Base-by-base conservation (phyloP, 2,888 invertebrate genomes). In the Uropetala carovei region DNA sequence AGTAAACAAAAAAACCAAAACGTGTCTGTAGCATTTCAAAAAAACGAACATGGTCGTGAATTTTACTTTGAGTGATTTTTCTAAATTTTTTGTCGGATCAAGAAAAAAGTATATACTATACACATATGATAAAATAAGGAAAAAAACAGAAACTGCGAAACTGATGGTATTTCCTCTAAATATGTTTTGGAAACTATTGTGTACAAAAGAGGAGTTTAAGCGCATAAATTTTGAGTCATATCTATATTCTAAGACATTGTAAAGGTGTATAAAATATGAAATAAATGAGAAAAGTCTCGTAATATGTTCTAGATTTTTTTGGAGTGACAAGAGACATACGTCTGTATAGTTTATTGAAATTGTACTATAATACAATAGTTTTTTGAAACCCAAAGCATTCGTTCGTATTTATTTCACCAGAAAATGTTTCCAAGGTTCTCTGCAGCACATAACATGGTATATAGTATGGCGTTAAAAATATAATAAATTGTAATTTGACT, bases 171-270 rank as follows among this genome's bases (percentile, higher is more conserved):
- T 86, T 59, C 60, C 60, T 27, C 85, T 85, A 22, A 85, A n/a
- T 86, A 86, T 86, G 86, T 86, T 86, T 86, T 86, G 86, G 59
- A 86, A 60, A 60, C 59, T 60, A 59, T 60, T 86, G 60, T 86
- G 86, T 86, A 86, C 86, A 86, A 86, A 86, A 22, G 86, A 86
- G 30, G 60, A 60, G 30, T 86, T 86, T 58, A 10, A 60, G 27
- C 27, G 86, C 59, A 22, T 30, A 59, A 58, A 59, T 59, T 86
- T 86, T 60, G 86, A 60, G 16, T 60, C 86, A 86, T 86, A 86
- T 86, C 86, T 86, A 86, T 86, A 86, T 86, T 57, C 86, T 60
- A 86, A 86, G 86, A 86, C 58, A 60, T 60, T 86, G 86, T 86
- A 86, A 86, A 86, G 59, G 60, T 59, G 59, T 60, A 59, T 16